Base-by-base conservation (phyloP, 2,888 invertebrate species). In the Amphimallon solstitiale region DNA sequence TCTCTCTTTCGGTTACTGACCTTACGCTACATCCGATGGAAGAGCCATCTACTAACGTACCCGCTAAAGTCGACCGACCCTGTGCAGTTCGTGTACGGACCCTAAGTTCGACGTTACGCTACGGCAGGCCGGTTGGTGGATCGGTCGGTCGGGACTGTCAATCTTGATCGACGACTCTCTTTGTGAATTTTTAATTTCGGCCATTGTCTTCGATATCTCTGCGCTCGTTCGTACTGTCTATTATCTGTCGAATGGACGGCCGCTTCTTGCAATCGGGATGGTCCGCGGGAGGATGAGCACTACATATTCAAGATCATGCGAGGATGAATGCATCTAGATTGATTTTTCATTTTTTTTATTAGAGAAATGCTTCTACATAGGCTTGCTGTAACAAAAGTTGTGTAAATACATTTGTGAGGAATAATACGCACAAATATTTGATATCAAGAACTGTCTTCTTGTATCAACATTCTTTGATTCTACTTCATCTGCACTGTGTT, bases 1-100 rank as follows among this genome's bases (percentile, higher is more conserved):
- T 72, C 40, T 63, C 76, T 73, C 71, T 69, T 66, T 74, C 75
- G 76, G 76, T 76, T 76, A 76, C 76, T 76, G 76, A 76, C 76
- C 76, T 76, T 75, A 73, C 74, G 69, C 74, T 73, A 76, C 73
- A 72, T 73, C 73, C 72, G 72, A n/a, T 17, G 37, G 6, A 70
- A 71, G 73, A 72, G 68, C 72, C 73, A 72, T 69, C 69, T 75
- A 75, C 75, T 73, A 74, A 63, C 73, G 71, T 66, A 73, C 68
- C 73, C 67, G 69, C 71, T 67, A 72, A 72, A 69, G 67, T 73
- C 65, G 72, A 70, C 38, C 70, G n/a, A n/a, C n/a, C 70, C 40
- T 37, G 51, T 60, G 43, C 51, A n/a, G 12, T n/a, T 15, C 43
- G 9, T 29, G 43, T 43, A 56, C 34, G 14, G 29, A 59, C 68